Conservation (phyloP, 2,113 vertebrate species). For the Dinomys branickii region DNA sequence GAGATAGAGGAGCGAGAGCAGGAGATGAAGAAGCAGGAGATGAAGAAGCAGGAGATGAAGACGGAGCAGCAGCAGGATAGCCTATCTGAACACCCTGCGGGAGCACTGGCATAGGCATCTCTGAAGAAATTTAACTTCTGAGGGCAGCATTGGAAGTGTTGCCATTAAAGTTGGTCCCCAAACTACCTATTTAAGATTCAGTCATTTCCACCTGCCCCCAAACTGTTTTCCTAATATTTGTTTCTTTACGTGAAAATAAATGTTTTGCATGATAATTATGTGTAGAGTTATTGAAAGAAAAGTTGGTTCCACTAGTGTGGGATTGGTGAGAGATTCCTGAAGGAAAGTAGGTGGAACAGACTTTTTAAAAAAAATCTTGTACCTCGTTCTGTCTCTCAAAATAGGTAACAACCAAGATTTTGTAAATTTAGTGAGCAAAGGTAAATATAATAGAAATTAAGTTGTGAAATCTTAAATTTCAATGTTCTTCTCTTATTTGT, state of each 20-base stretch:
- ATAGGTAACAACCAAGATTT: not conserved
- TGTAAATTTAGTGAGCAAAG: not conserved
- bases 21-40: not conserved
- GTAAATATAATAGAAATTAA: not conserved
- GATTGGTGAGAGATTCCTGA: not conserved
- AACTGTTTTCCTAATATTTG: not conserved
- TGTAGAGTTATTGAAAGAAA: not conserved
- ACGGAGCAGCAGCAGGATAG: not conserved
- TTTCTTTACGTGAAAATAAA: conserved; percentile 65
- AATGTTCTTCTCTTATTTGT: no score
- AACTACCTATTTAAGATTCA: not conserved
- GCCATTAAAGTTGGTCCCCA: not conserved
- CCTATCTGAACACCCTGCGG: fast-evolving
- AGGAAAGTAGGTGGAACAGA: not conserved
- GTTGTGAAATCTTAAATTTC: not conserved
- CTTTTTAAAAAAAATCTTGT: not conserved
- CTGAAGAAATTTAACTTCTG: not conserved
- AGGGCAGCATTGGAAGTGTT: not conserved
- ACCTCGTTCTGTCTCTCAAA: not conserved
- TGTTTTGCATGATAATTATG: conserved; percentile 50
- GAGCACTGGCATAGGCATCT: not conserved
- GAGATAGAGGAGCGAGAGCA: no score
- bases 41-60: not conserved
- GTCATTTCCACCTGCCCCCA: not conserved
- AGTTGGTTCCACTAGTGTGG: not conserved